A percentile compares a stretch with the other conserved stretches of the same genome.
phyloP scores from a whole-genome alignment of 2,113 vertebrate genomes.

The Panurus biarmicus region DNA sequence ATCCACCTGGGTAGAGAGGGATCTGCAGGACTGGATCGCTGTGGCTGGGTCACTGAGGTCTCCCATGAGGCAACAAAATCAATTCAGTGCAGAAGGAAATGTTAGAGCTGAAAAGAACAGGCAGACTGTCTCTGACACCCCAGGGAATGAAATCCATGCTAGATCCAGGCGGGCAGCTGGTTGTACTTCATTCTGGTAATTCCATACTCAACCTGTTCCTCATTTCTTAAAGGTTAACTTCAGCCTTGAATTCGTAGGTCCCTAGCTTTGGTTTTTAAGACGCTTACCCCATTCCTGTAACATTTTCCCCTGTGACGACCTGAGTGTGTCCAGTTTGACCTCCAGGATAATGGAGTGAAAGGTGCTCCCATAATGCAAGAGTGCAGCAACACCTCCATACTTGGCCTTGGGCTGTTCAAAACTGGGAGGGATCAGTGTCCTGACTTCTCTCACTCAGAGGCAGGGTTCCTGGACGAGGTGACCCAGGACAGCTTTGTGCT shows the following conservation, averaged over 20 bases:
- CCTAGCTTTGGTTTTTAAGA: not conserved
- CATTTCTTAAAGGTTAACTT: not conserved
- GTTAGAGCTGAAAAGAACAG: not conserved
- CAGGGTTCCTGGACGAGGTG: slow-evolving; percentile 84
- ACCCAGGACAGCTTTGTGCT: slow-evolving; percentile 77
- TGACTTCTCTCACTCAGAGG: slow-evolving; percentile 66
- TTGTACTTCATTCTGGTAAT: not conserved
- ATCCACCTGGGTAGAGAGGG: accelerated
- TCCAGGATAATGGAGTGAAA: not conserved
- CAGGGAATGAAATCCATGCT: not conserved
- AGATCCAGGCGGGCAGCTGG: not conserved
- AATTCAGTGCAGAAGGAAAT: not conserved
- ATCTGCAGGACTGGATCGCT: not conserved
- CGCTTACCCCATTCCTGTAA: not conserved
- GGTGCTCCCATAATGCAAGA: not conserved
- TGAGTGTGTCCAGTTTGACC: not conserved
- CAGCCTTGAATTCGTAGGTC: not conserved
- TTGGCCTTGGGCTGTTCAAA: not conserved
- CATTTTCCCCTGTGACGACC: not conserved
- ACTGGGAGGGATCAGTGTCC: not conserved
- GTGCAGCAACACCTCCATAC: not conserved
- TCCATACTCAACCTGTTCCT: not conserved
- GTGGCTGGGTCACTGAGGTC: not conserved
- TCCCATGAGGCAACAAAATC: not conserved
- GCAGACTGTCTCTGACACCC: not conserved